phyloP scores from a whole-genome alignment of 2,888 invertebrate species.

The Luperina testacea region DNA sequence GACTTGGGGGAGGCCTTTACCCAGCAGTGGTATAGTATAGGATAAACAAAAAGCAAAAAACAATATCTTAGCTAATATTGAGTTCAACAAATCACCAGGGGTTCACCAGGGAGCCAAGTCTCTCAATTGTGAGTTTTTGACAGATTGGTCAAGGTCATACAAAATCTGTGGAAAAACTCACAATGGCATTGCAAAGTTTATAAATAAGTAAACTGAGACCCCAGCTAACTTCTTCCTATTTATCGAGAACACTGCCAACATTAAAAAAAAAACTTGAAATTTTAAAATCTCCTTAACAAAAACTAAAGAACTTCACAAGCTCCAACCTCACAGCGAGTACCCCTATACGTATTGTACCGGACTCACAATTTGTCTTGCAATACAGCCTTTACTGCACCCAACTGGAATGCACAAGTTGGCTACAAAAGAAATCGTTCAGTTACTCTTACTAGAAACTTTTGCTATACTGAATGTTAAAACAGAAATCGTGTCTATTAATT shows the following conservation, averaged over 20 bases:
- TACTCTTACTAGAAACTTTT: constrained; percentile 48
- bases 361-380: constrained; percentile 77
- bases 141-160: not conserved
- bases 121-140: not conserved
- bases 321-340: constrained; percentile 26
- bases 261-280: not conserved
- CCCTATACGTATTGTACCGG: constrained; percentile 63
- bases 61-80: not conserved
- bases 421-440: constrained; percentile 70
- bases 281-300: not conserved
- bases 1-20: no score
- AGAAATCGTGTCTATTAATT: constrained; percentile 27
- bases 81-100: not conserved
- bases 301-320: constrained; percentile 6
- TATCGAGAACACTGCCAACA: not conserved
- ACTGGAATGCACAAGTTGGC: constrained; percentile 73
- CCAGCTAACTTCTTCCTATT: not conserved
- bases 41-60: not conserved
- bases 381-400: constrained; percentile 67
- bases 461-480: constrained; percentile 22
- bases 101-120: not conserved
- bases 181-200: not conserved
- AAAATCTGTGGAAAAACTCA: not conserved
- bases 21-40: no score
- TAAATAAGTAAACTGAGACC: not conserved